Percentiles rank a stretch among this genome's conserved stretches.
Conservation (phyloP, 2,888 invertebrate genomes). For the Pristionchus exspectatus region DNA sequence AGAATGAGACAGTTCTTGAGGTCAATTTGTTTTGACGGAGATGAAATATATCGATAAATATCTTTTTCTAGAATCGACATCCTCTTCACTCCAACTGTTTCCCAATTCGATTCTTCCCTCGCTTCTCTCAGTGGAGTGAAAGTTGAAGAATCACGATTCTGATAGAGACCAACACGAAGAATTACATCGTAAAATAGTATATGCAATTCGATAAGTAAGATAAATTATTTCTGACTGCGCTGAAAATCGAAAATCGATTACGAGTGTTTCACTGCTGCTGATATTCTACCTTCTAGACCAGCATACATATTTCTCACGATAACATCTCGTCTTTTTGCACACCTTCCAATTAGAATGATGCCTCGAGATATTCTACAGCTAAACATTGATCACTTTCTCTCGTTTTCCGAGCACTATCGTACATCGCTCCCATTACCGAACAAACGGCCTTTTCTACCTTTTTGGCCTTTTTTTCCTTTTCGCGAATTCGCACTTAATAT, state of each 20-base stretch:
- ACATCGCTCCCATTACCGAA: no score
- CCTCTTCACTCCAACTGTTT: neutral
- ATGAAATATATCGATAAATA: slow-evolving; percentile 2
- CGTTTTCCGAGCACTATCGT: neutral
- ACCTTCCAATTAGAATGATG: slow-evolving; percentile 1
- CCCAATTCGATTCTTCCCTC: neutral
- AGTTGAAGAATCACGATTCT: slow-evolving; percentile 9
- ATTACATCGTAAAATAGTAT: neutral
- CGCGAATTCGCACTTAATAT: no score
- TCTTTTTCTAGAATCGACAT: slow-evolving; percentile 22
- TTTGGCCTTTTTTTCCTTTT: no score
- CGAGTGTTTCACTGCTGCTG: neutral
- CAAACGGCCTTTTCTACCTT: no score
- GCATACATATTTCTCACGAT: neutral
- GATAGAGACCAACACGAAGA: neutral
- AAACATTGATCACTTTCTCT: neutral
- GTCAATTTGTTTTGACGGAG: neutral
- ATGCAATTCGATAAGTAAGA: neutral
- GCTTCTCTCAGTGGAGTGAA: neutral
- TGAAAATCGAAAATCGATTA: neutral
- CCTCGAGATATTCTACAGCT: neutral
- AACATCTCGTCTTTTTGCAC: neutral
- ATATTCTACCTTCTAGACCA: neutral
- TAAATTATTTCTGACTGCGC: neutral
- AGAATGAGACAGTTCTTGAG: slow-evolving; percentile 11